A percentile compares a stretch with the other conserved stretches of the same genome.
Evolutionary conservation across 1,140 invertebrate genomes (phyloP).

Genomic region (Zaprionus africanus): DNA sequence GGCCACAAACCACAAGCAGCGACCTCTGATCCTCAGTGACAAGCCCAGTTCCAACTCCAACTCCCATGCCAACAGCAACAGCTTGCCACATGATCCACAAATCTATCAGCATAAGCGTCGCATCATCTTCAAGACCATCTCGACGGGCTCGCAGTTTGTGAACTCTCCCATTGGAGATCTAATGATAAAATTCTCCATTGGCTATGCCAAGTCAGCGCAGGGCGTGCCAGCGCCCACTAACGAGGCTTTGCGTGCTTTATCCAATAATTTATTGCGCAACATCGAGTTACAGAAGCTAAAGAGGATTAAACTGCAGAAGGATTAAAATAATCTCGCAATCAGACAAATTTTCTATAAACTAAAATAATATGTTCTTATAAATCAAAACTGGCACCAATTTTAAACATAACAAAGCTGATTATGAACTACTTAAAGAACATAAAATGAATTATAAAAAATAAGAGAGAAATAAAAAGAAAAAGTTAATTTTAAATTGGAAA

Average conservation of each 20-base stretch:
- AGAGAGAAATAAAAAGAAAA: no score
- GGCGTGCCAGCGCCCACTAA: constrained; percentile 19
- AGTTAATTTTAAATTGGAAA: no score
- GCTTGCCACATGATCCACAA: constrained; percentile 49
- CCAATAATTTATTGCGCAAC: constrained; percentile 57
- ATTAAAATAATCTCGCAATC: constrained; percentile 24
- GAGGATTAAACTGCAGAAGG: constrained; percentile 42
- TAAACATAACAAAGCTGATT: neutral
- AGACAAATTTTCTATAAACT: no score
- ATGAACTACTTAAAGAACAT: neutral
- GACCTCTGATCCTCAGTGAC: neutral
- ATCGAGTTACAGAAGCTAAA: constrained; percentile 60
- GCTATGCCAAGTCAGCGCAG: constrained; percentile 62
- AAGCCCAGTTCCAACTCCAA: constrained; percentile 21
- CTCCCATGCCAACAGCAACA: constrained; percentile 22
- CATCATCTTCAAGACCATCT: constrained; percentile 77
- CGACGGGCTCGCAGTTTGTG: constrained; percentile 72
- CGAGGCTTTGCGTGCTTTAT: constrained; percentile 55
- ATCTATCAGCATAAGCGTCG: constrained; percentile 73
- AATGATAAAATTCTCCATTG: constrained; percentile 79
- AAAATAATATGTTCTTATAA: no score
- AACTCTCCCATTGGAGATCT: constrained; percentile 76
- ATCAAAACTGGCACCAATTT: no score
- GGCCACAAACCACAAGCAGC: constrained; percentile 17
- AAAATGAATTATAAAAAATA: no score